Evolutionary conservation across 1,140 invertebrate genomes (phyloP).

Genomic region (Musca domestica): DNA sequence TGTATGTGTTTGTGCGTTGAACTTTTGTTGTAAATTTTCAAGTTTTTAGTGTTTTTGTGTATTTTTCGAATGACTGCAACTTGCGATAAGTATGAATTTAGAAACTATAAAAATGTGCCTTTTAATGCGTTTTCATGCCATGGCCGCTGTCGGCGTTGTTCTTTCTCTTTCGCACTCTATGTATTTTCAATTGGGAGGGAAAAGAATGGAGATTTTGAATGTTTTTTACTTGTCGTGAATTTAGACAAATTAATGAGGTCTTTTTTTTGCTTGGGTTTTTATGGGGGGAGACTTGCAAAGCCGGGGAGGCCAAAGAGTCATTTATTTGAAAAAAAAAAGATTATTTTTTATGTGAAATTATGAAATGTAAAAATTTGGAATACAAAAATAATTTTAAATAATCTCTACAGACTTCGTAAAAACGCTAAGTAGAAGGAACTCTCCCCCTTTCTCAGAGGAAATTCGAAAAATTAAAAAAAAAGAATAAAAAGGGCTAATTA

Average conservation of each 20-base stretch:
- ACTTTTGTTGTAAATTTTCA: background rate
- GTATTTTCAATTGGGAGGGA: background rate
- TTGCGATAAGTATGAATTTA: slow-evolving; percentile 22
- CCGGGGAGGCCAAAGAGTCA: no score
- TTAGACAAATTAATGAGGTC: background rate
- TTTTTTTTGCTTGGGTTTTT: no score
- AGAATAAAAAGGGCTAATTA: no score
- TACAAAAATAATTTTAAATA: no score
- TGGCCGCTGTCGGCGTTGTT: background rate
- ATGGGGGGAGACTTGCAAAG: no score
- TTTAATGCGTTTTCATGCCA: background rate
- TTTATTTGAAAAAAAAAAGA: no score
- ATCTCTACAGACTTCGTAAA: no score
- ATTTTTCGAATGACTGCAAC: slow-evolving; percentile 5
- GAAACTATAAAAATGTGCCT: slow-evolving; percentile 13
- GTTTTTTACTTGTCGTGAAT: slow-evolving; percentile 18
- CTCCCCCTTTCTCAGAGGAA: no score
- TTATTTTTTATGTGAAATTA: no score
- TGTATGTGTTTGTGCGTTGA: background rate
- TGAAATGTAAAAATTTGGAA: no score
- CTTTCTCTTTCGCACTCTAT: background rate
- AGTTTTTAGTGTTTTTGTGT: background rate
- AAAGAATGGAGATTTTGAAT: background rate
- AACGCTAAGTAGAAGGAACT: no score
- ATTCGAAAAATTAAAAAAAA: no score